Base-by-base conservation (phyloP, 2,797 vertebrate genomes). In the Garrulus glandarius region DNA sequence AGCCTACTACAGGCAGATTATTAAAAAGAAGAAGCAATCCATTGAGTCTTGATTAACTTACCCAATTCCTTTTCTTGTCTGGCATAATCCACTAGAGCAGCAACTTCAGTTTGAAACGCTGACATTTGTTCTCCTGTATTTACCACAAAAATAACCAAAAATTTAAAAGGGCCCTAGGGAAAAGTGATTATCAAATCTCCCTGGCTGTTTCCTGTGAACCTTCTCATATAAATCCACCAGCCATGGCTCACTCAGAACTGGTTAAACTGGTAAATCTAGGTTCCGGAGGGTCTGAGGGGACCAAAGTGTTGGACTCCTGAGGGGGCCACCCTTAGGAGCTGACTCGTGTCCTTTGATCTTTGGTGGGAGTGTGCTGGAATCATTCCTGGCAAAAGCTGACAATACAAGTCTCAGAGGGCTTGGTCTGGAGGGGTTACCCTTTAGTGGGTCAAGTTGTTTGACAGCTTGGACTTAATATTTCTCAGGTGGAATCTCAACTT, bases 311-410 rank as follows among this genome's bases (percentile, higher is more conserved):
- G 23, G 41, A 55, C 9, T 75, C 11, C 55, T 39, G 13, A 77
- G 9, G 6, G 19, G 11, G 6, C 29, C 3, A 2, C 13, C 23
- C 22, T 46, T 19, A 36, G 15, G 0, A 5, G 3, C 5, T 32
- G 26, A 24, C 27, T 61, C 15, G 10, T 41, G 30, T 47, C 26
- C 11, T 60, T 47, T 49, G 39, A 20, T 36, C 55, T 81, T 47
- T 5, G 32, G 13, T 53, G 39, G 13, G 12, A 52, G 3, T 36
- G 15, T 47, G 32, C 55, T 81, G 47, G 18, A 7, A 22, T 34
- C 9, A 0, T 49, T 78, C 24, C 21, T 53, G 53, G 69, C 24
- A 41, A 53, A 60, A 47, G 30, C 74, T 32, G 10, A 11, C 30
- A 49, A 29, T 43, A 10, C 13, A 55, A 17, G 22, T 55, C 36